phyloP scores from a whole-genome alignment of 2,888 invertebrate species.

The Hemithea aestivaria region DNA sequence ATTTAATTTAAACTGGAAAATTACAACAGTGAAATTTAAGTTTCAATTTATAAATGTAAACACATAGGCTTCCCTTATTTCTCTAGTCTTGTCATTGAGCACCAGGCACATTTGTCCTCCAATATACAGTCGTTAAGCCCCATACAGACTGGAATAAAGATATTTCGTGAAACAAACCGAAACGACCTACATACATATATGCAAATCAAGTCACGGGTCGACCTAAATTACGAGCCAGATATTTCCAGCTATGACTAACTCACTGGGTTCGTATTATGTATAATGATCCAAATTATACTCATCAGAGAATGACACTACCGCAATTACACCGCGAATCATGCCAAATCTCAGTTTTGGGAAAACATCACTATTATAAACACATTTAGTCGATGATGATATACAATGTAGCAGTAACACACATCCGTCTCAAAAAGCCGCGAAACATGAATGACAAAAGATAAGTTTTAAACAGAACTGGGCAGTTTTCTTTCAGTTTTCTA shows the following conservation, averaged over 20 bases:
- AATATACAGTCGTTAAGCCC: no score
- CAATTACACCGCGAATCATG: constrained; percentile 60
- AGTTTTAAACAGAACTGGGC: no score
- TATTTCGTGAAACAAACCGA: constrained; percentile 45
- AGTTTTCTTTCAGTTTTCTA: no score
- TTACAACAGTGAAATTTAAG: no score
- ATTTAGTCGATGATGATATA: constrained; percentile 59
- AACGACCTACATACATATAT: constrained; percentile 68
- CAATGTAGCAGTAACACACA: constrained; percentile 44
- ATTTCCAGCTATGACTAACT: constrained; percentile 52
- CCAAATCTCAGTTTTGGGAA: constrained; percentile 48
- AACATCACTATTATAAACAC: constrained; percentile 68
- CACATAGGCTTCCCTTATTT: no score
- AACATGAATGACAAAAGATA: no score
- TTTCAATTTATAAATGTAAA: no score
- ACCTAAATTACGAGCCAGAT: constrained; percentile 61
- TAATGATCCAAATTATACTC: constrained; percentile 62
- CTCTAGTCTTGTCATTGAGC: no score
- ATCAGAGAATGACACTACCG: constrained; percentile 52
- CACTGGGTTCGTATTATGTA: constrained; percentile 48
- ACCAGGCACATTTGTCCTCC: no score
- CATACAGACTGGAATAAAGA: no score
- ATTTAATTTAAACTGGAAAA: no score
- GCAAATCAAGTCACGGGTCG: constrained; percentile 72
- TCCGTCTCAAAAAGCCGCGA: no score